Evolutionary conservation across 2,888 invertebrate genomes (phyloP).

Genomic region (Agonopterix heracliana): DNA sequence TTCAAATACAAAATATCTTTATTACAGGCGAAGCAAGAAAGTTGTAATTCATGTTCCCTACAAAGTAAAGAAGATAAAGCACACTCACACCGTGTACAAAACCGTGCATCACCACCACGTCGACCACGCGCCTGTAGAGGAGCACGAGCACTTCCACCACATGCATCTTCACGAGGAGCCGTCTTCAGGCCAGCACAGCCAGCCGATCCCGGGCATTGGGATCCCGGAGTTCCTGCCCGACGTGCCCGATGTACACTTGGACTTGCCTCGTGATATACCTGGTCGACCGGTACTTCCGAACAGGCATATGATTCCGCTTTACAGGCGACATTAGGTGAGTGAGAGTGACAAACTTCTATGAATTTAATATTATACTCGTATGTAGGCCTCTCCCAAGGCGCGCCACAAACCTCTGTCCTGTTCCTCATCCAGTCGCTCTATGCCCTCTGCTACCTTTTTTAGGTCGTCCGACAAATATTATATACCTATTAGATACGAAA

Average conservation of each 20-base stretch:
- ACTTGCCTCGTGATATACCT: constrained; percentile 39
- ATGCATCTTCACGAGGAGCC: constrained; percentile 56
- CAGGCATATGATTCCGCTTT: constrained; percentile 45
- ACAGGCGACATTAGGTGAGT: constrained; percentile 37
- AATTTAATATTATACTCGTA: not conserved
- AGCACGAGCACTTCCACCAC: constrained; percentile 71
- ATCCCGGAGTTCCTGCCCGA: constrained; percentile 67
- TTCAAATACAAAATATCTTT: no score
- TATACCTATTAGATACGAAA: no score
- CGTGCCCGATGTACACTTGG: constrained; percentile 40
- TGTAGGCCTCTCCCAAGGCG: no score
- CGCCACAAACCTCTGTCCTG: no score
- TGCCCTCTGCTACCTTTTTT: no score
- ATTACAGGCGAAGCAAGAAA: constrained; percentile 75
- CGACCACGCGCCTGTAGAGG: constrained; percentile 54
- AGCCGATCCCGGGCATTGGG: constrained; percentile 48
- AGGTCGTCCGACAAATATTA: no score
- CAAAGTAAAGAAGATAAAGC: constrained; percentile 81
- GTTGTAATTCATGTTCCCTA: constrained; percentile 82
- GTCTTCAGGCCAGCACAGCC: constrained; percentile 44
- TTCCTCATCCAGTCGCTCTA: no score
- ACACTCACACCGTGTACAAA: constrained; percentile 83
- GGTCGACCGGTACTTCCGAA: constrained; percentile 17
- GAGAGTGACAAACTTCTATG: constrained; percentile 4
- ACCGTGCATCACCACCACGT: constrained; percentile 77